These are phyloP conservation scores for Drosophila neonasuta DNA, from an alignment of 2,888 invertebrate genomes.

Conservation along the genomic window DNA sequence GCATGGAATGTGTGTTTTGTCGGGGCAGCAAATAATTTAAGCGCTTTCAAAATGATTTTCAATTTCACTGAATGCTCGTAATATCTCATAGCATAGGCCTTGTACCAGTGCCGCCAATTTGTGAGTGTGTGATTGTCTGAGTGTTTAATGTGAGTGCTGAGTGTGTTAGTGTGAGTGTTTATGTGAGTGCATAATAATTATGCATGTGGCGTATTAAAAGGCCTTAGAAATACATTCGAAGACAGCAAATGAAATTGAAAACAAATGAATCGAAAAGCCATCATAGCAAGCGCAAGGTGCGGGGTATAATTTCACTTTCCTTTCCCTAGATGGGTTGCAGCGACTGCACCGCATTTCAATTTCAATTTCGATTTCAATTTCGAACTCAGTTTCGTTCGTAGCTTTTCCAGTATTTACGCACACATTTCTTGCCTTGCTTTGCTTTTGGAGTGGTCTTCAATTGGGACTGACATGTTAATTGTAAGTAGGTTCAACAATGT, in stretches of 20 bases:
- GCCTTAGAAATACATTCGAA: constrained; percentile 67
- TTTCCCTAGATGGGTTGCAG: constrained; percentile 64
- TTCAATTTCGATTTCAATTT: constrained; percentile 41
- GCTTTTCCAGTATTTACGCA: constrained; percentile 26
- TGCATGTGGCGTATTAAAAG: constrained; percentile 66
- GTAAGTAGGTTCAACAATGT: constrained; percentile 43
- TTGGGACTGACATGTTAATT: constrained; percentile 59
- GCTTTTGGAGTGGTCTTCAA: constrained; percentile 63
- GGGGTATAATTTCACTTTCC: constrained; percentile 67
- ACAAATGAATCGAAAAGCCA: constrained; percentile 54
- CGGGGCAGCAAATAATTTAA: constrained; percentile 69
- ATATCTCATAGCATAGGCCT: constrained; percentile 50
- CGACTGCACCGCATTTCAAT: constrained; percentile 69
- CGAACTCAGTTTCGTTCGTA: constrained; percentile 24
- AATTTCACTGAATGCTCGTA: constrained; percentile 64
- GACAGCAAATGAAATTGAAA: constrained; percentile 67
- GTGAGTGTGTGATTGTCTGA: constrained; percentile 21
- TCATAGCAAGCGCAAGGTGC: constrained; percentile 5
- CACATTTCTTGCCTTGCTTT: constrained; percentile 2
- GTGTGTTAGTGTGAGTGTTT: constrained; percentile 6
- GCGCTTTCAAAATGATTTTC: constrained; percentile 73
- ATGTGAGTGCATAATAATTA: constrained; percentile 65
- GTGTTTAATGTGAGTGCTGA: constrained; percentile 7
- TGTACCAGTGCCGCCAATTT: constrained; percentile 43
- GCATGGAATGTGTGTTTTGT: constrained; percentile 64